phyloP scores from a whole-genome alignment of 2,888 invertebrate species.

The Clanis bilineata region DNA sequence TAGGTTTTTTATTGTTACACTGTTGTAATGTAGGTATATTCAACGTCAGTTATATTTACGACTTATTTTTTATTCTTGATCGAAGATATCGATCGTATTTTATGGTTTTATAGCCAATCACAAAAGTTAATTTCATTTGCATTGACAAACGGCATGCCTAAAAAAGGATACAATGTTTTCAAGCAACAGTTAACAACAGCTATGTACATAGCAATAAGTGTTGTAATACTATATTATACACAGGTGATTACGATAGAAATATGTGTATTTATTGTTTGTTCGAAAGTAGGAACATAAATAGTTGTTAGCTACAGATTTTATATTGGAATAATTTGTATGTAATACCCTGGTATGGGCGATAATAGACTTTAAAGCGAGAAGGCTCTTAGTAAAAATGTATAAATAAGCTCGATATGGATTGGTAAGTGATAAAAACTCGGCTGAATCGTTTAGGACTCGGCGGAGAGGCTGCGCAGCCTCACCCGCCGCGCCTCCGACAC shows the following conservation, averaged over 20 bases:
- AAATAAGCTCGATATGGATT: conserved; percentile 71
- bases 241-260: background rate
- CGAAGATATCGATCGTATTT: background rate
- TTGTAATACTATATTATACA: background rate
- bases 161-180: conserved; percentile 5
- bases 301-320: conserved; percentile 25
- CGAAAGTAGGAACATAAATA: background rate
- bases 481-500: conserved; percentile 72
- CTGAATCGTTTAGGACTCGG: conserved; percentile 69
- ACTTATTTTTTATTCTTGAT: background rate
- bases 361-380: conserved; percentile 44
- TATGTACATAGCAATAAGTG: background rate
- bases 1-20: background rate
- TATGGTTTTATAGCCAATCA: background rate
- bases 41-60: background rate
- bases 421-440: conserved; percentile 74
- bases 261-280: background rate
- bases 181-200: background rate
- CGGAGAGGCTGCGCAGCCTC: conserved; percentile 62
- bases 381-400: conserved; percentile 65
- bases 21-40: background rate
- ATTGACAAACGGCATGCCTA: conserved; percentile 13
- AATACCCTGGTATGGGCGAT: conserved; percentile 31
- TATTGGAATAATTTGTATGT: conserved; percentile 26
- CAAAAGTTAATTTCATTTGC: conserved; percentile 12